Base-by-base conservation (phyloP, 2,113 vertebrate species). In the Odocoileus virginianus region DNA sequence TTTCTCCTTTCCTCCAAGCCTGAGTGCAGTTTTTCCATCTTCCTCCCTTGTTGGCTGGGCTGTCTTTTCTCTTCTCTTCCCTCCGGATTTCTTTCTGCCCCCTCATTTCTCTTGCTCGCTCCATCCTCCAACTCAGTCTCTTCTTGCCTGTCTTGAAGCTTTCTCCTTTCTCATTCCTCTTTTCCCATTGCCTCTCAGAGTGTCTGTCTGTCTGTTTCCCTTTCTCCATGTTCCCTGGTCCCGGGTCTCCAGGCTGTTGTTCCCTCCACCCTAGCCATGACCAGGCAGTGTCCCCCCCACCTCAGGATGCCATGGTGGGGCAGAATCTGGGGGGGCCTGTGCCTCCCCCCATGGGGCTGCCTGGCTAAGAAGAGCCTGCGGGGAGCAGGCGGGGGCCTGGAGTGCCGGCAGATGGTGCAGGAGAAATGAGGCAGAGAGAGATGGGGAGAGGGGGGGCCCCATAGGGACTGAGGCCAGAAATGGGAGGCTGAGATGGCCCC, bases 341-440 rank as follows among this genome's bases (percentile, higher is more conserved):
- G 52, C 82, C 81, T 93, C 17, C 79, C 85, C 30, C 27, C 85
- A 54, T 40, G 97, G 91, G 87, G 97, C 96, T 92, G 84, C 71
- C 67, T 1, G 12, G 87, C 47, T 27, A 33, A 92, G 89, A 92
- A 88, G 84, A 83, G 95, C 97, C 89, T 78, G 43, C 1, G 3
- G 98, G 97, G 87, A 96, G 82, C 81, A 83, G 84, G 89, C 97
- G 0, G 90, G 95, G 85, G 36, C 95, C 97, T 91, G 96, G 85
- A 79, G 96, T 21, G 92, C n/a, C 0, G 2, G 97, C 98, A 98
- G 98, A 98, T 98, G 98, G 98, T 91, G 13, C 92, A 45, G 82
- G 89, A 96, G 97, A 97, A 98, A 98, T 98, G 98, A 98, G 97
- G 98, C 98, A 98, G 97, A 97, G 97, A 98, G 98, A 97, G 95